Percentiles rank a stretch among this genome's conserved stretches.
phyloP scores from a whole-genome alignment of 2,888 invertebrate species.

The Caprella mutica region DNA sequence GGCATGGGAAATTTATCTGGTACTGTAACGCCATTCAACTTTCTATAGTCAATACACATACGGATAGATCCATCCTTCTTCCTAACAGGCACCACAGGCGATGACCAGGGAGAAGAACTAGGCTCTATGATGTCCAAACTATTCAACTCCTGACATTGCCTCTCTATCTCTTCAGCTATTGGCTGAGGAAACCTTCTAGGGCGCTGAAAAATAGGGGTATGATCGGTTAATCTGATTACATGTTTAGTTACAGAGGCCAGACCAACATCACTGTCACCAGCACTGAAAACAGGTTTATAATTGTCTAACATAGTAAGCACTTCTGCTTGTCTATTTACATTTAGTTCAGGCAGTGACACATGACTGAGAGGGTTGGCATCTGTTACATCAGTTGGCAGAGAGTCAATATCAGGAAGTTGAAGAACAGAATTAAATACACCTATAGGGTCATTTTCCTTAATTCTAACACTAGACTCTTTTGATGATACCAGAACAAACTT shows the following conservation, averaged over 20 bases:
- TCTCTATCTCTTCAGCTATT: background rate
- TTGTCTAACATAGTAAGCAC: no score
- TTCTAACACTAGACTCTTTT: no score
- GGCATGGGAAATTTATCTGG: conserved; percentile 6
- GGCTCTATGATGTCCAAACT: background rate
- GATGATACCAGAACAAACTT: no score
- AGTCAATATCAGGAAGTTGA: no score
- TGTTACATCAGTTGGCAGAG: no score
- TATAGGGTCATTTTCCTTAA: no score
- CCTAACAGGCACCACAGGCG: background rate
- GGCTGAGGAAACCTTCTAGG: conserved; percentile 2
- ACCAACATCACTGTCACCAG: background rate
- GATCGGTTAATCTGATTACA: background rate
- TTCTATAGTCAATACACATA: background rate
- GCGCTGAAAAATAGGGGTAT: background rate
- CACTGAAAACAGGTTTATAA: conserved; percentile 5
- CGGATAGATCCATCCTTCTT: background rate
- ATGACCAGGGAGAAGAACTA: background rate
- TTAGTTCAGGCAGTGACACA: no score
- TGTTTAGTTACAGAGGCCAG: background rate
- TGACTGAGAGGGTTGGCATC: no score
- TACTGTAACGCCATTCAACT: background rate
- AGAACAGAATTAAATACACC: no score
- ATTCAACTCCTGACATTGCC: background rate
- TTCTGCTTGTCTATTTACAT: no score